Evolutionary conservation across 2,888 invertebrate genomes (phyloP), one percentile per base, ranked within the genome.

Genomic region (Yponomeuta evonymella): DNA sequence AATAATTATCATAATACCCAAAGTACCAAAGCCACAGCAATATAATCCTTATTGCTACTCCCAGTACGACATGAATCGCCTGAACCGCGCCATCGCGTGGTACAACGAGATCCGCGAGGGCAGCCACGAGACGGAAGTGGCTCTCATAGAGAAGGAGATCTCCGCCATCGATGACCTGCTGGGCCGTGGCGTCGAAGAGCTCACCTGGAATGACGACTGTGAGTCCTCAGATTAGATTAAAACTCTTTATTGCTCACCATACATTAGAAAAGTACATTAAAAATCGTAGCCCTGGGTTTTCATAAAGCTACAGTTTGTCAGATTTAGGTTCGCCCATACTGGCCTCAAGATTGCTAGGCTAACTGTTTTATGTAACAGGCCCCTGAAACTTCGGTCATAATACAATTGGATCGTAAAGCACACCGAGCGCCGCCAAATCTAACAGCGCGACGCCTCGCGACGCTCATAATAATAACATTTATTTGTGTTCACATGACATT

Each of bases 201-300:
- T 96, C 67, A 96, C 94, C 71, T 98, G 98, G 98, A 95, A 95
- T 74, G 94, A 94, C 72, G 94, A 95, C 78, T 96, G 98, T 97
- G 87, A 90, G 93, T 81, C 6, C 5, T 33, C 3, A 11, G 5
- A 33, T 30, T 66, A 23, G 29, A n/a, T 64, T 63, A n/a, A 63
- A 0, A 23, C 29, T 63, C 23, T 3, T 66, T 2, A 29, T 29
- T 10, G 23, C 23, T 23, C 23, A 23, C 23, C 23, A 23, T 23
- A 23, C 23, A 23, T 23, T 23, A 23, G 23, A 23, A 23, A 23
- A 23, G 23, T 23, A 23, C 23, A 23, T 23, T 23, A 23, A 23
- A 23, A 23, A 23, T 23, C 23, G 23, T 23, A 23, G 23, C 23
- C 23, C 23, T 23, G 23, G 23, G 23, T 23, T 23, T n/a, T n/a